These are phyloP conservation scores for Aratinga solstitialis DNA, from an alignment of 2,797 vertebrate species.

Conservation along the genomic window DNA sequence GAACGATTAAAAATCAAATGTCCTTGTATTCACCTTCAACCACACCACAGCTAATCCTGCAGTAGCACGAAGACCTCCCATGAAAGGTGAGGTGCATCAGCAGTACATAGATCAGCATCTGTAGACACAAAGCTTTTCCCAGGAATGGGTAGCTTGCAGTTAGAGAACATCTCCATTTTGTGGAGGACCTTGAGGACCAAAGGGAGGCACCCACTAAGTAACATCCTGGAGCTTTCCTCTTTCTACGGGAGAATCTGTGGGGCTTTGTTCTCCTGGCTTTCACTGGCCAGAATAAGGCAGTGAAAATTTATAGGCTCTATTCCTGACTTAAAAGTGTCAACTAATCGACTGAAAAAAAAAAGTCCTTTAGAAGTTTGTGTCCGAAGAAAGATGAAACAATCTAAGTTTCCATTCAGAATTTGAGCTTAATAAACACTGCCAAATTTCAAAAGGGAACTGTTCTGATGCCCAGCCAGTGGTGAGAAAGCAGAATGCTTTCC, in stretches of 20 bases:
- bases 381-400: background rate
- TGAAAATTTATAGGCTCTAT: background rate
- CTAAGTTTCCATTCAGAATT: background rate
- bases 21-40: background rate
- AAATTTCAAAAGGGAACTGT: background rate
- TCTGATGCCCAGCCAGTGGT: background rate
- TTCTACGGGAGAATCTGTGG: background rate
- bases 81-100: background rate
- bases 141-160: background rate
- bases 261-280: background rate
- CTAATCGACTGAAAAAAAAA: background rate
- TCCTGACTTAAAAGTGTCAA: background rate
- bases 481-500: background rate
- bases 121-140: background rate
- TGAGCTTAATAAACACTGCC: background rate
- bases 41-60: background rate
- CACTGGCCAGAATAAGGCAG: background rate
- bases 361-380: background rate
- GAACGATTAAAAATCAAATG: background rate
- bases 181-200: background rate
- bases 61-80: background rate
- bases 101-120: background rate
- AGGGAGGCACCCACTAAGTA: background rate
- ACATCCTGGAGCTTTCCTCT: background rate
- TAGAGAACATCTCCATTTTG: background rate